Evolutionary conservation across 2,797 vertebrate species (phyloP), one percentile per base, ranked within the genome.

Genomic region (Momotus momota): DNA sequence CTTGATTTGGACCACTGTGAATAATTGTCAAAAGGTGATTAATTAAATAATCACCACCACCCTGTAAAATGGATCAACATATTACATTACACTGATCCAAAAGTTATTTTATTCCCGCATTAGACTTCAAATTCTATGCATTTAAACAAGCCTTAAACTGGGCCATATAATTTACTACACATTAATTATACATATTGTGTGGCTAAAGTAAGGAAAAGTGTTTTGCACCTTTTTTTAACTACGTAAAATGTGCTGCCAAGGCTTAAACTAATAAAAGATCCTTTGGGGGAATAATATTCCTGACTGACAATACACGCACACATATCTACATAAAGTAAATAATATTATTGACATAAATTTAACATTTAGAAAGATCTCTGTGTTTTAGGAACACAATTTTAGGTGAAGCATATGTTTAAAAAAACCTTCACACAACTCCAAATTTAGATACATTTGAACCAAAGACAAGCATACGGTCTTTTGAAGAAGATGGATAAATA

Each of bases 21-120:
- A 97, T 98, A 98, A 98, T 98, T 97, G 97, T 98, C 98, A 98
- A 97, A 97, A 97, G 97, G 98, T 98, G 98, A 98, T 98, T 98
- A 98, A 99, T 98, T 98, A 98, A 98, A 98, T 98, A 98, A 98
- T 98, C 97, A 97, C 97, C 96, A 91, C 94, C 94, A 88, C 96
- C 96, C 97, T 96, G 97, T 98, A 98, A 98, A 98, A 98, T 97
- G 97, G 97, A 98, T 98, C 98, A 98, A 98, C 98, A 97, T 97
- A 98, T 97, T 98, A 97, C 98, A 98, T 98, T 98, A 97, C 94
- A 84, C 96, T 94, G 96, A 96, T 97, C 97, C 95, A 91, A 97
- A 98, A 98, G 98, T 98, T 98, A 98, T 98, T 98, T 98, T 98
- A 98, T 97, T 97, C 95, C 97, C 96, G 95, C 96, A 97, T 97